A percentile compares a stretch with the other conserved stretches of the same genome.
Conservation (phyloP, 1,140 invertebrate species). For the Nylanderia fulva region DNA sequence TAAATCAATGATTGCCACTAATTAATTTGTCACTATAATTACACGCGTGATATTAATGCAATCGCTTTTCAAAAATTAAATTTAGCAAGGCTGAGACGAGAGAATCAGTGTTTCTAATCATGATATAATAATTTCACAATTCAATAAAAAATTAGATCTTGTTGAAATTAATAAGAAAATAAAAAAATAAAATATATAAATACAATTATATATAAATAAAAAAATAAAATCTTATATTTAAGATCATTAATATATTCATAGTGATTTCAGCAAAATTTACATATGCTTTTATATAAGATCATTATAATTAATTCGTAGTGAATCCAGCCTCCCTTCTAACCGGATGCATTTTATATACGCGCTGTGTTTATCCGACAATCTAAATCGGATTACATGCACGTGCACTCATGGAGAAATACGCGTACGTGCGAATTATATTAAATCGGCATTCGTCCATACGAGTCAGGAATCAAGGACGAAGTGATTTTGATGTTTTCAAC, state of each 20-base stretch:
- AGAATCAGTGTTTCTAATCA: background rate
- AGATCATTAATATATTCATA: too few relatives aligned
- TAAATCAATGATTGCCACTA: conserved; percentile 62
- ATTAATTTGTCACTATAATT: conserved; percentile 38
- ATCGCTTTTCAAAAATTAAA: conserved; percentile 38
- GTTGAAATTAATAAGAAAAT: too few relatives aligned
- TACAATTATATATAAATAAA: too few relatives aligned
- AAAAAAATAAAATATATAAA: too few relatives aligned
- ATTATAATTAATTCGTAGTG: background rate
- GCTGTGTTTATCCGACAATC: background rate
- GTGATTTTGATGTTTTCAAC: conserved; percentile 21
- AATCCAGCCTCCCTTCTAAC: background rate
- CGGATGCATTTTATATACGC: background rate
- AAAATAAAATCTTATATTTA: too few relatives aligned
- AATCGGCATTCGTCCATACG: conserved; percentile 27
- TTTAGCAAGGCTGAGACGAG: background rate
- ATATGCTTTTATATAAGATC: background rate
- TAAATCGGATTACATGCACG: background rate
- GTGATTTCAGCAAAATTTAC: too few relatives aligned
- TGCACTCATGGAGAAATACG: background rate
- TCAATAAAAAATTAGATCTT: too few relatives aligned
- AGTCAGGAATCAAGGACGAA: conserved; percentile 26
- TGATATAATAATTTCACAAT: too few relatives aligned
- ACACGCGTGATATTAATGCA: background rate
- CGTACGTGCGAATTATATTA: conserved; percentile 32